Evolutionary conservation across 2,113 vertebrate species (phyloP).

Genomic region (Phrynosoma platyrhinos): DNA sequence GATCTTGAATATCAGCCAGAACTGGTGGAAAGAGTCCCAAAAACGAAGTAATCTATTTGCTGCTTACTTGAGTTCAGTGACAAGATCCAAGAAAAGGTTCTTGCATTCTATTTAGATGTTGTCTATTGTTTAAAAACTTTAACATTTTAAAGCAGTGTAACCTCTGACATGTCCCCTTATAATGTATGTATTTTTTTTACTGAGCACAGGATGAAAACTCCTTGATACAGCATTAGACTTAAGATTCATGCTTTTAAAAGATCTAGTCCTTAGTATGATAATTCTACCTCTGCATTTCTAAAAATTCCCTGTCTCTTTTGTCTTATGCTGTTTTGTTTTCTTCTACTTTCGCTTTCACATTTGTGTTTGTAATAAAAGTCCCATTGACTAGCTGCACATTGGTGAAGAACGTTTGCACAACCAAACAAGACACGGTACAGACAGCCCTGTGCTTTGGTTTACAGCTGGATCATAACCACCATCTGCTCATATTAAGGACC

Average conservation of each 20-base stretch:
- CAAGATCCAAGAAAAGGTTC: neutral
- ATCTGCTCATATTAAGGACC: neutral
- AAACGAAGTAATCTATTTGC: neutral
- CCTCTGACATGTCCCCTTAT: neutral
- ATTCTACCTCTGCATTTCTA: neutral
- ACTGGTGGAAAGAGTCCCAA: neutral
- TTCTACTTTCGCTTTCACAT: neutral
- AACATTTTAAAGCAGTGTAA: neutral
- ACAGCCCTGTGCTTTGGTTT: neutral
- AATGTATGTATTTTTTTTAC: neutral
- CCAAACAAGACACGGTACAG: neutral
- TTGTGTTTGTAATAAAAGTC: too few relatives aligned
- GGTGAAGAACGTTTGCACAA: neutral
- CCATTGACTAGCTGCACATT: too few relatives aligned
- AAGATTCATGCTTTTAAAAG: neutral
- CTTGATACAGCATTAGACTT: neutral
- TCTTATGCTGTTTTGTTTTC: neutral
- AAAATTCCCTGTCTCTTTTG: neutral
- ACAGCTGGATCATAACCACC: neutral
- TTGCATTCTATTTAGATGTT: neutral
- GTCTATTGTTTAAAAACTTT: neutral
- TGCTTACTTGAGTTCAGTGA: neutral
- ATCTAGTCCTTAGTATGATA: neutral
- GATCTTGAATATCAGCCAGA: conserved; percentile 13
- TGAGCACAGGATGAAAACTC: neutral